These are phyloP conservation scores for Chrysomallon squamiferum DNA, from an alignment of 1,140 invertebrate genomes.

Conservation along the genomic window DNA sequence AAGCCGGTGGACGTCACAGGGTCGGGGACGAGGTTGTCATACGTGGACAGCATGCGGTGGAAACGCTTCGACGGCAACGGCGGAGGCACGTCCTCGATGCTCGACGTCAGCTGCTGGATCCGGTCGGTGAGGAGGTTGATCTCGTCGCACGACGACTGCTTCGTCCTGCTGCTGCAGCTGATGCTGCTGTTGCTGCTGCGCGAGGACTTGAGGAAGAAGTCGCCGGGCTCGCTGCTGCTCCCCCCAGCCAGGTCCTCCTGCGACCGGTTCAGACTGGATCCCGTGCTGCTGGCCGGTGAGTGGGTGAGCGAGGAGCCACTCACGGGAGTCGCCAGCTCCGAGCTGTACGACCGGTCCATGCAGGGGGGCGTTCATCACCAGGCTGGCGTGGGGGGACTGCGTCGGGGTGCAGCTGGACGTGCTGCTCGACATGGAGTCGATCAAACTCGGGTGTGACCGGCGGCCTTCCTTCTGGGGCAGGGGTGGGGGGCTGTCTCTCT, in stretches of 20 bases:
- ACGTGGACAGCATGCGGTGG: conserved; percentile 73
- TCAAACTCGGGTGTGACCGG: conserved; percentile 31
- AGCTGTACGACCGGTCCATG: conserved; percentile 12
- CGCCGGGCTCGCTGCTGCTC: not conserved
- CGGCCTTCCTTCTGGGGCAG: conserved; percentile 51
- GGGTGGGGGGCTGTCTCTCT: conserved; percentile 65
- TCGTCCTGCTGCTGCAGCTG: not conserved
- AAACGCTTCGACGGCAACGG: conserved; percentile 78
- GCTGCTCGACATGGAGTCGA: conserved; percentile 15
- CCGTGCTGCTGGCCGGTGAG: conserved; percentile 42
- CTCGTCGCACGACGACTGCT: conserved; percentile 23
- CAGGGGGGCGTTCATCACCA: conserved; percentile 14
- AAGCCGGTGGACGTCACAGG: conserved; percentile 11
- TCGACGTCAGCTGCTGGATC: conserved; percentile 53
- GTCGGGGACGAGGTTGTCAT: conserved; percentile 72
- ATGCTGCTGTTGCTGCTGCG: conserved; percentile 7
- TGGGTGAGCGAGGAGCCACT: conserved; percentile 27
- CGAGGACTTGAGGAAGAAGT: too few species aligned
- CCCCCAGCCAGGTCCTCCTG: conserved; percentile 33
- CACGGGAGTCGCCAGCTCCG: conserved; percentile 16
- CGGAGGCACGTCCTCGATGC: conserved; percentile 63
- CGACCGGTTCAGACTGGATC: conserved; percentile 48
- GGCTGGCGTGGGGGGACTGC: conserved; percentile 16
- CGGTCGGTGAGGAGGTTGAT: conserved; percentile 54
- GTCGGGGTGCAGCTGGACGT: conserved; percentile 8